These are phyloP conservation scores for Meloidogyne floridensis DNA, from an alignment of 1,140 invertebrate genomes.

Conservation along the genomic window DNA sequence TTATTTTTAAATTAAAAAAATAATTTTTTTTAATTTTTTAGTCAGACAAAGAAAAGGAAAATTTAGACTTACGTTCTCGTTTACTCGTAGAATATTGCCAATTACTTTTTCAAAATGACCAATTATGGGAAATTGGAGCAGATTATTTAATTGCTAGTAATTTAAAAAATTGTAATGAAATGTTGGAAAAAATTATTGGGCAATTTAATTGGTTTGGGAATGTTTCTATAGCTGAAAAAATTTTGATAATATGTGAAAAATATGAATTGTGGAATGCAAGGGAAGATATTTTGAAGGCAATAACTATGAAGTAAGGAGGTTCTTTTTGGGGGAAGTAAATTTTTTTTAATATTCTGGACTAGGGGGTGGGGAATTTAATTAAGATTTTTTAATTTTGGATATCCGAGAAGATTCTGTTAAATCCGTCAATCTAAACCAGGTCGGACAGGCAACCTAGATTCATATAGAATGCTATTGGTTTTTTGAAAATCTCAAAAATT, in stretches of 20 bases:
- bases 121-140: conserved; percentile 27
- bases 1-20: too few species aligned
- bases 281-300: conserved; percentile 21
- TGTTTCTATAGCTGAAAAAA: conserved; percentile 9
- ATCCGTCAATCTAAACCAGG: too few species aligned
- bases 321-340: background rate
- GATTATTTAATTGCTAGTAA: conserved; percentile 22
- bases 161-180: conserved; percentile 3
- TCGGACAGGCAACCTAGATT: too few species aligned
- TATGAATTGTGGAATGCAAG: conserved; percentile 2
- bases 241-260: conserved; percentile 20
- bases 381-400: too few species aligned
- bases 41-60: conserved; percentile 5
- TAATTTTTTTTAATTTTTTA: conserved; percentile 8
- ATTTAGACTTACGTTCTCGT: conserved; percentile 25
- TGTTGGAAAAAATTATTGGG: background rate
- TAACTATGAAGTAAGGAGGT: background rate
- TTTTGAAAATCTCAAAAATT: too few species aligned
- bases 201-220: conserved; percentile 23
- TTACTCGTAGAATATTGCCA: conserved; percentile 24
- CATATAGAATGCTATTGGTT: too few species aligned
- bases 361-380: too few species aligned
- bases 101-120: conserved; percentile 29
- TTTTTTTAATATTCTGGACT: background rate
- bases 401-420: too few species aligned